These are phyloP conservation scores for Catocala sponsa DNA, from an alignment of 2,888 invertebrate genomes.

Conservation along the genomic window DNA sequence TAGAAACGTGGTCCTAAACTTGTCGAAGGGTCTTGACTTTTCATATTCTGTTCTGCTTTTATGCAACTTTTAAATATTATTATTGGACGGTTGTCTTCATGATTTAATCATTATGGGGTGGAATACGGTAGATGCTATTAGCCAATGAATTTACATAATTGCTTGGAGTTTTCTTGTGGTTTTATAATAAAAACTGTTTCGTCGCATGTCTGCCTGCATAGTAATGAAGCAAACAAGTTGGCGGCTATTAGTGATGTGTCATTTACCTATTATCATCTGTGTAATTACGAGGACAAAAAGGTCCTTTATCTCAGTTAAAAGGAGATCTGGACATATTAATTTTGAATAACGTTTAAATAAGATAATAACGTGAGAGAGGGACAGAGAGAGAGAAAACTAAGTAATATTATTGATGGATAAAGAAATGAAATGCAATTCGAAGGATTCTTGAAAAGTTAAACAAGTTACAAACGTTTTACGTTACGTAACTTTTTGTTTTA, in stretches of 20 bases:
- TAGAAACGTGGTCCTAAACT: slow-evolving; percentile 18
- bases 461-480: too few relatives aligned
- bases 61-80: slow-evolving; percentile 7
- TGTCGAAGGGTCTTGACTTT: neutral
- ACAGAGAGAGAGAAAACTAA: too few relatives aligned
- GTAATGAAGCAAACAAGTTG: neutral
- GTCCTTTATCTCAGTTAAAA: too few relatives aligned
- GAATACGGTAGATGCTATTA: slow-evolving; percentile 12
- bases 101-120: slow-evolving; percentile 7
- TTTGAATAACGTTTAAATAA: too few relatives aligned
- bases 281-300: too few relatives aligned
- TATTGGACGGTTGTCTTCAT: slow-evolving; percentile 5
- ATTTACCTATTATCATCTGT: too few relatives aligned
- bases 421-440: too few relatives aligned
- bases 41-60: slow-evolving; percentile 4
- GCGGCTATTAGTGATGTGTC: neutral
- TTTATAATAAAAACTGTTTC: slow-evolving; percentile 2
- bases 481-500: too few relatives aligned
- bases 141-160: slow-evolving; percentile 32
- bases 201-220: neutral
- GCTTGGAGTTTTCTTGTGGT: slow-evolving; percentile 14
- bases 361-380: too few relatives aligned
- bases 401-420: too few relatives aligned
- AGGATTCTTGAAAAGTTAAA: too few relatives aligned
- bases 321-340: too few relatives aligned